These are phyloP conservation scores for Orchestes rusci DNA, from an alignment of 2,888 invertebrate genomes.

Conservation along the genomic window DNA sequence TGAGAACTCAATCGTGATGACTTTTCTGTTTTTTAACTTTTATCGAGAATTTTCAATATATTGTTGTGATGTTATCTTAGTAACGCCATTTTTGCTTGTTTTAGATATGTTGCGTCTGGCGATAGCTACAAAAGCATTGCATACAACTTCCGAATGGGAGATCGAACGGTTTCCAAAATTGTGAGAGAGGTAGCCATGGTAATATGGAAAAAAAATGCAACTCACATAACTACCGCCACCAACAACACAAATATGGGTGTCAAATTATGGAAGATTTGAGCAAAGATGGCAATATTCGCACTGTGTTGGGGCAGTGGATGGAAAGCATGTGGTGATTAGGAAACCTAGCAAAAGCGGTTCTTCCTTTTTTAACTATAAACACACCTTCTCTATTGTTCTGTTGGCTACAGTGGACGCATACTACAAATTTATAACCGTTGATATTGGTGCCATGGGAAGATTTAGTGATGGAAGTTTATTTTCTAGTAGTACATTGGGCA, in stretches of 20 bases:
- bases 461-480: constrained; percentile 31
- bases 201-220: constrained; percentile 32
- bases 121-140: constrained; percentile 24
- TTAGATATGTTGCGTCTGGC: constrained; percentile 3
- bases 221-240: too few species aligned
- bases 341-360: constrained; percentile 30
- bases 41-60: too few species aligned
- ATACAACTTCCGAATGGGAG: constrained; percentile 27
- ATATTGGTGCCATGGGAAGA: constrained; percentile 25
- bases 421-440: constrained; percentile 17
- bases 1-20: too few species aligned
- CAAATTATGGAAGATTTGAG: constrained; percentile 19
- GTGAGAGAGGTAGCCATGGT: constrained; percentile 32
- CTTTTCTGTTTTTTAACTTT: too few species aligned
- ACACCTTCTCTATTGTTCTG: constrained; percentile 16
- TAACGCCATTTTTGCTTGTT: too few species aligned
- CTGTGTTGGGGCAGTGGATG: constrained; percentile 31
- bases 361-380: constrained; percentile 32
- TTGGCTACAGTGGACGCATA: constrained; percentile 18
- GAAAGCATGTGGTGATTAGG: constrained; percentile 31
- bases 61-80: too few species aligned
- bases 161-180: constrained; percentile 36
- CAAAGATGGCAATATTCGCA: constrained; percentile 32
- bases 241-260: neutral
- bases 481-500: constrained; percentile 24